Base-by-base conservation (phyloP, 1,140 invertebrate species). In the Drosophila rufa region DNA sequence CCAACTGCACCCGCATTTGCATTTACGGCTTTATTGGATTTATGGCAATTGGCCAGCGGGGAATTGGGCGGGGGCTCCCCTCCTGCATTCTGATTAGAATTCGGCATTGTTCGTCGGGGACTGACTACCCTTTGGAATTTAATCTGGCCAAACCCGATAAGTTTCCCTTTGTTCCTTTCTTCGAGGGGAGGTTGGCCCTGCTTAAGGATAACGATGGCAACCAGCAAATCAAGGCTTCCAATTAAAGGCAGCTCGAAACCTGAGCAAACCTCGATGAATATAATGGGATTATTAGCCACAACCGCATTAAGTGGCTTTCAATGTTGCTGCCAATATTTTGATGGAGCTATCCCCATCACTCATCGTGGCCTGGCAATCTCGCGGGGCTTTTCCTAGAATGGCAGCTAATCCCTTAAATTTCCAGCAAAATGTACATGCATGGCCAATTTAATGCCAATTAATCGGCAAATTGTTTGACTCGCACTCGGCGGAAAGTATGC, bases 11-110 rank as follows among this genome's bases (percentile, higher is more conserved):
- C 64, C 61, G 81, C 48, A 83, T 83, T 83, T 80, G 73, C 81
- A 84, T 84, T 80, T 84, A 71, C 38, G 75, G 58, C 48, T 77
- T 80, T 77, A 83, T 84, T 66, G 79, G 62, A 83, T 84, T 83
- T 83, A 80, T 84, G 75, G 76, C 76, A 80, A 76, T 83, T 83
- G 68, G 67, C 61, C 64, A 69, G 58, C 15, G 14, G 68, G 56
- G 71, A 74, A 47, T 76, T 61, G 40, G 25, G 46, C 40, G 38
- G 55, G 17, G 47, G 5, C 5, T 6, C 27, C 27, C 27, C 6
- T 4, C 17, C 27, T 50, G 70, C 67, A 75, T 75, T 83, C 60
- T 64, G 77, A 82, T 73, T 83, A 70, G 56, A 71, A 42, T 73
- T 71, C n/a, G 46, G 61, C 40, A 48, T 59, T 71, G 45, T 50